These are phyloP conservation scores for Ochotona curzoniae DNA, from an alignment of 2,113 vertebrate species.

Conservation along the genomic window DNA sequence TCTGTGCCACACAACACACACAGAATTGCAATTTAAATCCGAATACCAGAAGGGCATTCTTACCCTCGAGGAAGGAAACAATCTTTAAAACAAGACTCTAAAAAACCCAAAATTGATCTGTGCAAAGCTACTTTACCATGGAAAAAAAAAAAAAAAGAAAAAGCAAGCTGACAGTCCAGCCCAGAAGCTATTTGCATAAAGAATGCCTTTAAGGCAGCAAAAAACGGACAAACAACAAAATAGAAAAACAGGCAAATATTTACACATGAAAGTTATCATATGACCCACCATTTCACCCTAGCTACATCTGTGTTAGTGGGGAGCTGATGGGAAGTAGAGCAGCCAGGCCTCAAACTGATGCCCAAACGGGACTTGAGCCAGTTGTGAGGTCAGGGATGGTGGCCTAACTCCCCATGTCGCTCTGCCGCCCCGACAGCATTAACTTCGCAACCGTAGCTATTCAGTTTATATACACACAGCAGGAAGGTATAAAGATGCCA, in stretches of 20 bases:
- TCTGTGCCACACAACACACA: neutral
- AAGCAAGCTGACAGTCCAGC: neutral
- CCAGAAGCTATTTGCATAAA: neutral
- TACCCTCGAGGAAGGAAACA: neutral
- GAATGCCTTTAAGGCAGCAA: neutral
- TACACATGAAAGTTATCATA: neutral
- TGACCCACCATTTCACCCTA: neutral
- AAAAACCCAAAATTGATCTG: neutral
- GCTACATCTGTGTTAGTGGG: neutral
- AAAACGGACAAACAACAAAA: neutral
- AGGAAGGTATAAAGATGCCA: neutral
- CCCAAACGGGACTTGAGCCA: neutral
- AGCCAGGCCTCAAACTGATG: no score
- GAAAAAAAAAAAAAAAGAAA: neutral
- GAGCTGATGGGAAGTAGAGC: no score
- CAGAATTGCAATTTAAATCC: neutral
- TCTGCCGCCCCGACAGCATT: no score
- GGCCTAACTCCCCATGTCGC: no score
- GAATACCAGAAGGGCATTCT: neutral
- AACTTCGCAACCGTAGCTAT: no score
- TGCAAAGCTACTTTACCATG: neutral
- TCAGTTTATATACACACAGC: no score
- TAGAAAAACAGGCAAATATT: neutral
- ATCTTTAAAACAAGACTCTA: neutral
- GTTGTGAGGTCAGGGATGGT: no score